A percentile compares a stretch with the other conserved stretches of the same genome.
Evolutionary conservation across 2,113 vertebrate genomes (phyloP).

Genomic region (Calidris pygmaea): DNA sequence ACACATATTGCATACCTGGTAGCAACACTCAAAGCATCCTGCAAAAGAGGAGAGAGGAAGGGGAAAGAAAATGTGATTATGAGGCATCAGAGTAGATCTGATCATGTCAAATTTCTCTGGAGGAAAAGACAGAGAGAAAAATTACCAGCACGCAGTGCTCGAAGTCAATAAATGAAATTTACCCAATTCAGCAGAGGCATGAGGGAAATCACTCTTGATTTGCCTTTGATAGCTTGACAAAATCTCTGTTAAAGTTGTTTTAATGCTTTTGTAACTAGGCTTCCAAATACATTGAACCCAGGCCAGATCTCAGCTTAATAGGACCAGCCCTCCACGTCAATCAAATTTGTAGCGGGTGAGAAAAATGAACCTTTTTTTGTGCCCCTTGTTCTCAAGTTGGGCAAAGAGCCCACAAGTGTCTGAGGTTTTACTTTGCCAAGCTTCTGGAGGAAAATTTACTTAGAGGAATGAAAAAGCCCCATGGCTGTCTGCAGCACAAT

Average conservation of each 20-base stretch:
- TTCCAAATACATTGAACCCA: conserved; percentile 61
- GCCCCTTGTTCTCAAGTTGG: conserved; percentile 58
- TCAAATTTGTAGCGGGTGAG: conserved; percentile 51
- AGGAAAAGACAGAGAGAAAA: conserved; percentile 48
- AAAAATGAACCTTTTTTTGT: conserved; percentile 55
- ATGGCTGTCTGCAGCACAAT: not conserved
- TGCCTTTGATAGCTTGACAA: conserved; percentile 69
- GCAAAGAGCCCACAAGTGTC: conserved; percentile 51
- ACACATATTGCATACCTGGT: not conserved
- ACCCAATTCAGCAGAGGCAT: conserved; percentile 46
- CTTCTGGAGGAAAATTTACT: conserved; percentile 38
- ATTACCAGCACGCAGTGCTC: conserved; percentile 43
- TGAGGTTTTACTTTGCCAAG: conserved; percentile 46
- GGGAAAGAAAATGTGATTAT: conserved; percentile 17
- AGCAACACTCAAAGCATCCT: not conserved
- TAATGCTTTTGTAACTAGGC: conserved; percentile 62
- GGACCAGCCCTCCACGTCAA: conserved; percentile 42
- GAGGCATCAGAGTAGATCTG: conserved; percentile 36
- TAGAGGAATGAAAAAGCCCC: conserved; percentile 4
- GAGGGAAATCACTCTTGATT: conserved; percentile 60
- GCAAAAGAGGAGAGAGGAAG: conserved; percentile 16
- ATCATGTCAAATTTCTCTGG: conserved; percentile 57
- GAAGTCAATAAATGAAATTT: conserved; percentile 68
- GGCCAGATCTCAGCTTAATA: conserved; percentile 60
- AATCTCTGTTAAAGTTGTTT: conserved; percentile 63